These are phyloP conservation scores for Chrysolina haemoptera DNA, from an alignment of 2,888 invertebrate species.

Conservation along the genomic window DNA sequence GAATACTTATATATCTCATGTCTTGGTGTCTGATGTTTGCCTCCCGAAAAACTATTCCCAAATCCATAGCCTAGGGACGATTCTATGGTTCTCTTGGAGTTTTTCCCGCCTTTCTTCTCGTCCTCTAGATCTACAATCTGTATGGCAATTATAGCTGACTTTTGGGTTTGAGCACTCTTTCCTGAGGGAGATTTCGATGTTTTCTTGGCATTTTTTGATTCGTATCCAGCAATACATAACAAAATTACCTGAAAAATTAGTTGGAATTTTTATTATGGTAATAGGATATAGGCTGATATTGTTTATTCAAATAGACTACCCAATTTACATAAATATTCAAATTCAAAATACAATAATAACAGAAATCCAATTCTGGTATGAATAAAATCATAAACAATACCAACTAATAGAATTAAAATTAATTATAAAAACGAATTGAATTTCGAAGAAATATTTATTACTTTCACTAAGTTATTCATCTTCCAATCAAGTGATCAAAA, in stretches of 20 bases:
- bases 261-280: too few species aligned
- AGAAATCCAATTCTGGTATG: too few species aligned
- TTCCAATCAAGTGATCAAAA: too few species aligned
- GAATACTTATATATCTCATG: slow-evolving; percentile 81
- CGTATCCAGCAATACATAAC: neutral
- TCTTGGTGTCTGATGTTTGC: slow-evolving; percentile 68
- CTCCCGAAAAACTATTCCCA: slow-evolving; percentile 68
- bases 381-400: too few species aligned
- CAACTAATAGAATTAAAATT: too few species aligned
- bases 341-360: too few species aligned
- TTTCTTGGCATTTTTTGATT: neutral
- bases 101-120: slow-evolving; percentile 65
- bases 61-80: slow-evolving; percentile 81
- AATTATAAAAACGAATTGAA: too few species aligned
- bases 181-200: neutral
- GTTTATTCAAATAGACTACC: too few species aligned
- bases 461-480: too few species aligned
- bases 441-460: too few species aligned
- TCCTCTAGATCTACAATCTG: slow-evolving; percentile 75
- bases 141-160: slow-evolving; percentile 74
- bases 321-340: too few species aligned
- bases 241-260: neutral
- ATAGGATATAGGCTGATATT: too few species aligned
- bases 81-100: slow-evolving; percentile 81
- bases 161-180: neutral